phyloP scores from a whole-genome alignment of 2,113 vertebrate species.

The Atractosteus spatula region DNA sequence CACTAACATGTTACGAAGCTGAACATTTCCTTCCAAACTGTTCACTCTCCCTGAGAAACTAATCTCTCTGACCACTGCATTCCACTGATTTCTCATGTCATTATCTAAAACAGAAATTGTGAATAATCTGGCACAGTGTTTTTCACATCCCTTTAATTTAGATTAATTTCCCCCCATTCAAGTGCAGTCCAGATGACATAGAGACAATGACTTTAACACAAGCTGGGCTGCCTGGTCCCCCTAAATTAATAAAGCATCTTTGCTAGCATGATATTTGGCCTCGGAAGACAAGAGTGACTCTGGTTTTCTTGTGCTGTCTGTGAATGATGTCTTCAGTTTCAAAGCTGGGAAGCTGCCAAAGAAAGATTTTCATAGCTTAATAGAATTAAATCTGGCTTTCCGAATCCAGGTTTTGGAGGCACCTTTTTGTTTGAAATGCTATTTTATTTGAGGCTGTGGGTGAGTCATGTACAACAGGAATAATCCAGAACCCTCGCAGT shows the following conservation, averaged over 20 bases:
- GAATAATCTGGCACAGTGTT: neutral
- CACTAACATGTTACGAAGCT: too few species aligned
- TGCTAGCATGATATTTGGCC: slow-evolving; percentile 63
- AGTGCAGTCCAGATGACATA: slow-evolving; percentile 15
- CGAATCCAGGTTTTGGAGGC: too few species aligned
- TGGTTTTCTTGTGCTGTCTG: slow-evolving; percentile 51
- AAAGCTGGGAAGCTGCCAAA: slow-evolving; percentile 60
- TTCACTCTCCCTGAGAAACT: too few species aligned
- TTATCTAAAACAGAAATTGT: slow-evolving; percentile 41
- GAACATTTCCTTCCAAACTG: too few species aligned
- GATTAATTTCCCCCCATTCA: neutral
- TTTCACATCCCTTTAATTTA: slow-evolving; percentile 3
- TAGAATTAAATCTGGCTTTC: too few species aligned
- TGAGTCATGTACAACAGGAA: too few species aligned
- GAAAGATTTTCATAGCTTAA: slow-evolving; percentile 10
- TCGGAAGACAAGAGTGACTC: slow-evolving; percentile 42
- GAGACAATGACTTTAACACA: slow-evolving; percentile 65
- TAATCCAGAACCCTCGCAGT: too few species aligned
- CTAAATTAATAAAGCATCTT: slow-evolving; percentile 70
- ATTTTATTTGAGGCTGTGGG: too few species aligned
- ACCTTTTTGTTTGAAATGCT: too few species aligned
- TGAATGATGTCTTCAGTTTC: slow-evolving; percentile 60
- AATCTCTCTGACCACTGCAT: too few species aligned
- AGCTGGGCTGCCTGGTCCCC: slow-evolving; percentile 52
- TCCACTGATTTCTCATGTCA: slow-evolving; percentile 35